Conservation (phyloP, 1,140 invertebrate genomes). For the Ctenoplectra terminalis region DNA sequence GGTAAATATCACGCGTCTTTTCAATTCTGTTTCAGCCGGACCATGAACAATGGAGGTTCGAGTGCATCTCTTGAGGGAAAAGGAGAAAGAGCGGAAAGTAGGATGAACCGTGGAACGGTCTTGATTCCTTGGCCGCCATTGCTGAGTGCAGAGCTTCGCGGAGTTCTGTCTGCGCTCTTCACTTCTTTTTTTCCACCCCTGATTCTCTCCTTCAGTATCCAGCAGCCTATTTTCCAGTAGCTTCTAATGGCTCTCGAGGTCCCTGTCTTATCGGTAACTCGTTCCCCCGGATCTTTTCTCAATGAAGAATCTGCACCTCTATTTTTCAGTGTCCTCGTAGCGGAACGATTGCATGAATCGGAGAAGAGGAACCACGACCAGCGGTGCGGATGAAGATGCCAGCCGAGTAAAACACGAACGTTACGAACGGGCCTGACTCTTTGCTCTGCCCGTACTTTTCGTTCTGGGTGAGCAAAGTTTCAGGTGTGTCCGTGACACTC, state of each 20-base stretch:
- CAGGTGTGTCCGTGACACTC: slow-evolving; percentile 78
- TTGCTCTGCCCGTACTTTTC: slow-evolving; percentile 78
- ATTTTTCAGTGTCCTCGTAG: slow-evolving; percentile 3
- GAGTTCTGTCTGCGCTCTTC: slow-evolving; percentile 34
- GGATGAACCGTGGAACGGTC: slow-evolving; percentile 31
- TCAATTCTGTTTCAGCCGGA: slow-evolving; percentile 51
- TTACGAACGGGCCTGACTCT: slow-evolving; percentile 80
- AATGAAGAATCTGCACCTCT: slow-evolving; percentile 14
- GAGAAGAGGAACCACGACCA: neutral
- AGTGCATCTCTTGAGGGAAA: slow-evolving; percentile 44
- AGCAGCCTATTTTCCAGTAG: slow-evolving; percentile 46
- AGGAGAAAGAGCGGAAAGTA: slow-evolving; percentile 27
- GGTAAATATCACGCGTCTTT: slow-evolving; percentile 49
- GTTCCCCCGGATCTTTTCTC: slow-evolving; percentile 26
- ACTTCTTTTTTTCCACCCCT: slow-evolving; percentile 30
- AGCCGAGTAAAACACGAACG: slow-evolving; percentile 51
- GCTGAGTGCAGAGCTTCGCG: slow-evolving; percentile 35
- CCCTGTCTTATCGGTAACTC: slow-evolving; percentile 45
- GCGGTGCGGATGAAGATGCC: neutral
- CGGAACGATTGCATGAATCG: neutral
- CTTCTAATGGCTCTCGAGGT: slow-evolving; percentile 47
- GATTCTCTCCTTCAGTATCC: slow-evolving; percentile 14
- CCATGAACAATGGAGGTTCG: slow-evolving; percentile 43
- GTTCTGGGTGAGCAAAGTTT: slow-evolving; percentile 81
- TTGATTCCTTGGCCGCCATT: slow-evolving; percentile 46